A percentile compares a stretch with the other conserved stretches of the same genome.
Conservation (phyloP, 2,888 invertebrate species). For the Tenthredo scrophulariae region DNA sequence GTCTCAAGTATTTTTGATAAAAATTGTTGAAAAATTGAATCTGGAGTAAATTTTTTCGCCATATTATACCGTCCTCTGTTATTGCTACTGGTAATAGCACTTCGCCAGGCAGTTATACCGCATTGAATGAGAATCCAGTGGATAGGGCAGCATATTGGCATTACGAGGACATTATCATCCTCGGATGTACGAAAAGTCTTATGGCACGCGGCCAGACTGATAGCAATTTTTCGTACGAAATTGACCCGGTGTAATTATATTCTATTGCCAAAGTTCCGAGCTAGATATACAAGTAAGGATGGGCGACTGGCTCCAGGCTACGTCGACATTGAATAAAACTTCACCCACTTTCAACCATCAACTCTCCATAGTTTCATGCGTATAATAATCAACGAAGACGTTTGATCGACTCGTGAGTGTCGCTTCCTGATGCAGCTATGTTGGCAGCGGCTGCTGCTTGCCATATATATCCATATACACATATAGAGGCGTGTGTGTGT, state of each 20-base stretch:
- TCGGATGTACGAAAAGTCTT: slow-evolving; percentile 66
- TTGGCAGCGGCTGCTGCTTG: not conserved
- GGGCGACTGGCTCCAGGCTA: not conserved
- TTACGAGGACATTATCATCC: slow-evolving; percentile 52
- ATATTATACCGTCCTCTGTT: slow-evolving; percentile 46
- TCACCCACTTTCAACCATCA: not conserved
- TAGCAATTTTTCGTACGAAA: slow-evolving; percentile 57
- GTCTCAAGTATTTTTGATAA: too few relatives aligned
- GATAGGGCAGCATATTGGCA: slow-evolving; percentile 76
- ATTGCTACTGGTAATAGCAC: slow-evolving; percentile 65
- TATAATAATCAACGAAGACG: slow-evolving; percentile 25
- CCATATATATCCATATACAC: slow-evolving; percentile 20
- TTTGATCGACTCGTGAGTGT: slow-evolving; percentile 21
- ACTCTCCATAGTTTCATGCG: not conserved
- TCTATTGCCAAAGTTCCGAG: slow-evolving; percentile 75
- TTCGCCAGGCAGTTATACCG: slow-evolving; percentile 70
- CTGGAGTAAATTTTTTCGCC: not conserved
- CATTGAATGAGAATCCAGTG: slow-evolving; percentile 59
- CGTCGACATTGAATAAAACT: not conserved
- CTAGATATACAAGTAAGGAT: not conserved
- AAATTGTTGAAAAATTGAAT: not conserved
- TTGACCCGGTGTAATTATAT: slow-evolving; percentile 72
- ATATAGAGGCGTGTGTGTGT: slow-evolving; percentile 63
- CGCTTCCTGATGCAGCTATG: slow-evolving; percentile 33
- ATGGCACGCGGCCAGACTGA: slow-evolving; percentile 72